Evolutionary conservation across 2,888 invertebrate species (phyloP).

Genomic region (Leuctra nigra): DNA sequence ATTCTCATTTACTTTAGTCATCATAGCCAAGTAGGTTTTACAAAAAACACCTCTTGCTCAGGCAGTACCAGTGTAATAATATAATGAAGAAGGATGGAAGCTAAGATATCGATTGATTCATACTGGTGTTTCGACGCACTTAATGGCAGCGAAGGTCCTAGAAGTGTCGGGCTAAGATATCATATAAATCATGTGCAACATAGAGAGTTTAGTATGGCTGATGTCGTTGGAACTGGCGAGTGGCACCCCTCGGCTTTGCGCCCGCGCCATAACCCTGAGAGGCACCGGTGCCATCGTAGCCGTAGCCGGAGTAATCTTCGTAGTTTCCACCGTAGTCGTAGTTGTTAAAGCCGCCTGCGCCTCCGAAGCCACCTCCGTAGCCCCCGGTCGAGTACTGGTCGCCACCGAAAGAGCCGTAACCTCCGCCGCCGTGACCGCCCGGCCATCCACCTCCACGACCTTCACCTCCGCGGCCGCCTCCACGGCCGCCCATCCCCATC

Average conservation of each 20-base stretch:
- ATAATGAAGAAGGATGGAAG: slow-evolving; percentile 7
- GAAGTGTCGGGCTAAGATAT: no score
- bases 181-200: no score
- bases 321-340: slow-evolving; percentile 31
- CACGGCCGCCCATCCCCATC: slow-evolving; percentile 32
- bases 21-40: no score
- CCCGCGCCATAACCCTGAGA: slow-evolving; percentile 29
- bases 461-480: slow-evolving; percentile 31
- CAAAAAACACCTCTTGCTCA: slow-evolving; percentile 4
- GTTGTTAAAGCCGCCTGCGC: slow-evolving; percentile 36
- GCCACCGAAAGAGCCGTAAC: slow-evolving; percentile 25
- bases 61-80: background rate
- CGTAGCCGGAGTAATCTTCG: slow-evolving; percentile 29
- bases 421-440: slow-evolving; percentile 26
- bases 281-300: slow-evolving; percentile 36
- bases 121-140: no score
- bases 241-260: slow-evolving; percentile 39
- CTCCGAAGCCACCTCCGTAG: slow-evolving; percentile 39
- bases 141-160: no score
- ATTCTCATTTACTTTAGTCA: no score
- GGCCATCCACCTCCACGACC: slow-evolving; percentile 18
- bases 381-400: slow-evolving; percentile 35
- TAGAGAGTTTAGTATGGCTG: slow-evolving; percentile 38
- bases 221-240: slow-evolving; percentile 42
- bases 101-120: background rate